phyloP scores from a whole-genome alignment of 2,888 invertebrate species.

The Charanyca ferruginea region DNA sequence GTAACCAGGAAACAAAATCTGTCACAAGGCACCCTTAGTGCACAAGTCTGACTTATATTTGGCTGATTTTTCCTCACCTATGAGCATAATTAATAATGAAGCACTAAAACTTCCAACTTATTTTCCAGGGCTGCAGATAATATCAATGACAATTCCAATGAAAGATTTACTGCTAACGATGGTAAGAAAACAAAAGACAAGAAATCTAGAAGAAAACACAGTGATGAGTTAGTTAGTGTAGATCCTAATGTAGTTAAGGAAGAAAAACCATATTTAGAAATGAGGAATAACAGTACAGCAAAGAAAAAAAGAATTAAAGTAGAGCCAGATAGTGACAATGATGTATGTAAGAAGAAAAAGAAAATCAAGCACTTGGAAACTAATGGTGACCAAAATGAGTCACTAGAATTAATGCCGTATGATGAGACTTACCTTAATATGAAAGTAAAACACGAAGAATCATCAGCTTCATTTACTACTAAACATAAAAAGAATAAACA shows the following conservation, averaged over 20 bases:
- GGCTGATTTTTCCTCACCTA: no score
- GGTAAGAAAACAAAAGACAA: conserved; percentile 62
- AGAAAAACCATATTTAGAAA: conserved; percentile 55
- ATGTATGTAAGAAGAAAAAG: no score
- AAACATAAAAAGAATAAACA: no score
- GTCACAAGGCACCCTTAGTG: no score
- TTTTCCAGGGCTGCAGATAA: conserved; percentile 54
- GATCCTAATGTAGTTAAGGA: conserved; percentile 19
- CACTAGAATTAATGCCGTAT: conserved; percentile 43
- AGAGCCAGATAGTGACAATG: conserved; percentile 76
- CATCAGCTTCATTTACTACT: no score
- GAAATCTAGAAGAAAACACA: conserved; percentile 40
- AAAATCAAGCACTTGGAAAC: no score
- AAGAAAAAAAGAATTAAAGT: conserved; percentile 67
- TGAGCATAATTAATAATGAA: no score
- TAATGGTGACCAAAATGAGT: conserved; percentile 31
- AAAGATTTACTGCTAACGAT: conserved; percentile 52
- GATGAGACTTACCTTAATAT: no score
- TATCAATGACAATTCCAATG: conserved; percentile 26
- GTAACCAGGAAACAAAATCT: no score
- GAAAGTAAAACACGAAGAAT: no score
- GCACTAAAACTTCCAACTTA: background rate
- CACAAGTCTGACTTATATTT: no score
- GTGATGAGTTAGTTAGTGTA: conserved; percentile 7
- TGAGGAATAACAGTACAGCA: conserved; percentile 37